Evolutionary conservation across 2,888 invertebrate species (phyloP).

Genomic region (Fragum whitleyi): DNA sequence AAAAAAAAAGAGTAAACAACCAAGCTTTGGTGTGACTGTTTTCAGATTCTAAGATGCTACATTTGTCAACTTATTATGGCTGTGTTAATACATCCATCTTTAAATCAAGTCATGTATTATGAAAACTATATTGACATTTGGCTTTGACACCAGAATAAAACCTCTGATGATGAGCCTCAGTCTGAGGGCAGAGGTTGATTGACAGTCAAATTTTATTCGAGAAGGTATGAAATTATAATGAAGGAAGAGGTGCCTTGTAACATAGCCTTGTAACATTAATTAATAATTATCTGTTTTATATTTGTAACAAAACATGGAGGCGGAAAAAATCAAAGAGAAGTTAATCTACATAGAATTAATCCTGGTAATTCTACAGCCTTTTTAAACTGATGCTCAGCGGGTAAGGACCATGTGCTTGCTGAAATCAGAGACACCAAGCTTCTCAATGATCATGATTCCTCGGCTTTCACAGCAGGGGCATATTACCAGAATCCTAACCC

Average conservation of each 20-base stretch:
- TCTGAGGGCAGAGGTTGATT: too few species aligned
- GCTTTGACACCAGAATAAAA: too few species aligned
- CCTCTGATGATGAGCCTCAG: too few species aligned
- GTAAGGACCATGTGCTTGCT: constrained; percentile 27
- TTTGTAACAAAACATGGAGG: constrained; percentile 1
- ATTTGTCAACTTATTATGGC: too few species aligned
- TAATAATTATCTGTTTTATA: constrained; percentile 22
- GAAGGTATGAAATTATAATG: not conserved
- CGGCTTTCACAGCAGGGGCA: constrained; percentile 41
- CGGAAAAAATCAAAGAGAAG: constrained; percentile 11
- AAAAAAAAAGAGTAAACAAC: too few species aligned
- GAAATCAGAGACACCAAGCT: constrained; percentile 15
- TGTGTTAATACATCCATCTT: too few species aligned
- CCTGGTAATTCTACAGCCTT: not conserved
- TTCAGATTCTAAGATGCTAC: too few species aligned
- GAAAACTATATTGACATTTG: too few species aligned
- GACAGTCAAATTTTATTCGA: too few species aligned
- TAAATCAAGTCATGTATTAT: too few species aligned
- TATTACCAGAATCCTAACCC: constrained; percentile 43
- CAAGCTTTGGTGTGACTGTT: too few species aligned
- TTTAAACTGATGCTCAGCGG: constrained; percentile 17
- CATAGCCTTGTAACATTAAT: constrained; percentile 14
- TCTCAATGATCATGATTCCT: constrained; percentile 40
- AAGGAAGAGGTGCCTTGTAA: not conserved
- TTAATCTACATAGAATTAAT: constrained; percentile 25